Base-by-base conservation (phyloP, 2,888 invertebrate species). In the Myopa testacea region DNA sequence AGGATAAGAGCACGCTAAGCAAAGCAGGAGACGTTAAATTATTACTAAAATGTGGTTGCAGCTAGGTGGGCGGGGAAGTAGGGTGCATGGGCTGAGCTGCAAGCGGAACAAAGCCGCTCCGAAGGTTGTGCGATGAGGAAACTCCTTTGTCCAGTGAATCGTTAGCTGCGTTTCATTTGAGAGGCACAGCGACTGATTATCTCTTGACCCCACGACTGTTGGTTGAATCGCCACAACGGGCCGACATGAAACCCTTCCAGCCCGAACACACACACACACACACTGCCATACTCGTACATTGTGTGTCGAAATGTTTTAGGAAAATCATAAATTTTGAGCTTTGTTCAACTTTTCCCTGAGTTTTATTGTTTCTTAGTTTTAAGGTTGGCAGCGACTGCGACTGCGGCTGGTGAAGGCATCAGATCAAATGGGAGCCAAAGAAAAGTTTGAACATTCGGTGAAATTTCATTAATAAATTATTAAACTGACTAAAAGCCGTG, bases 321-420 rank as follows among this genome's bases (percentile, higher is more conserved):
- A 77, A 77, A 74, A 77, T 77, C 77, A 77, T 77, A 77, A 77
- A 77, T 77, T 77, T 62, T 74, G 69, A 77, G 77, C 77, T 77
- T 77, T 77, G 77, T 77, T 77, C 45, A 77, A 77, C 68, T 77
- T 77, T 74, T 16, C 77, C 60, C 73, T 45, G 69, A 73, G 73
- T 77, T 77, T 74, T 74, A 77, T 77, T 77, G 77, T 77, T 77
- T 73, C 77, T 77, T 62, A 38, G 60, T 69, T 67, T 50, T n/a
- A 34, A 45, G 38, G 63, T 16, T 40, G 45, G 40, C 12, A n/a
- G 12, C 26, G 26, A 68, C 14, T 6, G 65, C 37, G 14, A 40
- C 8, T n/a, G 60, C 14, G 26, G 16, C 19, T 26, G 50, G 14
- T 26, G 37, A 65, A 69, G 69, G 45, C 52, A 14, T 45, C 45